Evolutionary conservation across 2,888 invertebrate genomes (phyloP).

Genomic region (Eustalomyia histrio): DNA sequence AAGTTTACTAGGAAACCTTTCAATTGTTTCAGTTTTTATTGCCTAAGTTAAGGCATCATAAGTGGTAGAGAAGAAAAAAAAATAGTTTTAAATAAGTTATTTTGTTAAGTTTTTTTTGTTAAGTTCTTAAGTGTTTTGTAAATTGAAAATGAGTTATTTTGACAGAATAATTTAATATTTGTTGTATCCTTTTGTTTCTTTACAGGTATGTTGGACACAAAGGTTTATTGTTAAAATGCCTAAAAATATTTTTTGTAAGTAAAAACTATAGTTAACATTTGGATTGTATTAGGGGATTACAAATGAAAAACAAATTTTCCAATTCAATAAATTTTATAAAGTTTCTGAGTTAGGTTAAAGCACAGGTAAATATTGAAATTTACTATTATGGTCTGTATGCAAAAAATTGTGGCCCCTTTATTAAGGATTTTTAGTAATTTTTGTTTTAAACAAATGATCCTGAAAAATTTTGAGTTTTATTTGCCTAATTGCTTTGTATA

Average conservation of each 20-base stretch:
- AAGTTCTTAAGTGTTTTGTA: constrained; percentile 35
- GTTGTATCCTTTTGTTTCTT: constrained; percentile 19
- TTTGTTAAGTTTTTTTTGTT: constrained; percentile 14
- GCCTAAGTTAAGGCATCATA: neutral
- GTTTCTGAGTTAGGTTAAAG: too few species aligned
- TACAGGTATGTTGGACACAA: constrained; percentile 54
- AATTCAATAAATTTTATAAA: neutral
- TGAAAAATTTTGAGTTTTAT: too few species aligned
- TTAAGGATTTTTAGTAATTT: too few species aligned
- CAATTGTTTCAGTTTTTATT: neutral
- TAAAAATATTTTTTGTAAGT: constrained; percentile 19
- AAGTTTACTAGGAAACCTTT: constrained; percentile 13
- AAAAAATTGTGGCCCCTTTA: too few species aligned
- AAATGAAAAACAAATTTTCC: neutral
- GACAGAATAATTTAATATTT: constrained; percentile 38
- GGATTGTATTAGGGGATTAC: neutral
- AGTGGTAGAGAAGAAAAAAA: constrained; percentile 1
- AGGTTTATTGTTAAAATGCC: neutral
- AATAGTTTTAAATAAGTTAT: neutral
- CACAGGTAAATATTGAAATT: too few species aligned
- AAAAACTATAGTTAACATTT: neutral
- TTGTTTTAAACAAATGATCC: too few species aligned
- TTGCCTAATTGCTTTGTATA: too few species aligned
- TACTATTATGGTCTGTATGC: too few species aligned
- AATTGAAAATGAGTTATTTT: constrained; percentile 39